Conservation (phyloP, 2,888 invertebrate genomes). For the Coecobrya sp. region DNA sequence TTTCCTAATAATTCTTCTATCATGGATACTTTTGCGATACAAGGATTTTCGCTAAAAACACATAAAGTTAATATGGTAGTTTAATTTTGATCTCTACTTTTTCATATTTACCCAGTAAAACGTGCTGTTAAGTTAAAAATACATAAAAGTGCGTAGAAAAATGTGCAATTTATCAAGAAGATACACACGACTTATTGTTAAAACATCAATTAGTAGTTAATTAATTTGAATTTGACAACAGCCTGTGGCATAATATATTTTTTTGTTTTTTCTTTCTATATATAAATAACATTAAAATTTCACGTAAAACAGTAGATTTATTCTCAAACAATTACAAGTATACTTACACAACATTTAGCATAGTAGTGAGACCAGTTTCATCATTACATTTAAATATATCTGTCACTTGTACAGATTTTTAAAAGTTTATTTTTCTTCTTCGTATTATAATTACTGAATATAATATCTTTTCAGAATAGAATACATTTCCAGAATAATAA, state of each 20-base stretch:
- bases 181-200: not conserved
- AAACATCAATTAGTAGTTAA: conserved; percentile 56
- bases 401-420: not conserved
- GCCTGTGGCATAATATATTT: not conserved
- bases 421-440: not conserved
- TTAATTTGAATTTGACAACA: conserved; percentile 29
- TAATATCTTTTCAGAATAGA: not conserved
- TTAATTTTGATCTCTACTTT: too few relatives aligned
- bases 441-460: too few relatives aligned
- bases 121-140: conserved; percentile 56
- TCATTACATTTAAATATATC: not conserved
- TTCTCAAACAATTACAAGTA: not conserved
- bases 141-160: conserved; percentile 68
- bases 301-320: not conserved
- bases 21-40: not conserved
- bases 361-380: not conserved
- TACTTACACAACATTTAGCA: not conserved
- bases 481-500: not conserved
- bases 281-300: not conserved
- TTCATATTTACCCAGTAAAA: conserved; percentile 29
- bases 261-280: not conserved
- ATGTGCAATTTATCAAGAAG: conserved; percentile 44
- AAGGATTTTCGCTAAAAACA: not conserved
- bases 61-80: too few relatives aligned
- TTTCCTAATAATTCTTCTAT: too few relatives aligned